These are phyloP conservation scores for Oxycera nigricornis DNA, from an alignment of 2,888 invertebrate species.

Conservation along the genomic window DNA sequence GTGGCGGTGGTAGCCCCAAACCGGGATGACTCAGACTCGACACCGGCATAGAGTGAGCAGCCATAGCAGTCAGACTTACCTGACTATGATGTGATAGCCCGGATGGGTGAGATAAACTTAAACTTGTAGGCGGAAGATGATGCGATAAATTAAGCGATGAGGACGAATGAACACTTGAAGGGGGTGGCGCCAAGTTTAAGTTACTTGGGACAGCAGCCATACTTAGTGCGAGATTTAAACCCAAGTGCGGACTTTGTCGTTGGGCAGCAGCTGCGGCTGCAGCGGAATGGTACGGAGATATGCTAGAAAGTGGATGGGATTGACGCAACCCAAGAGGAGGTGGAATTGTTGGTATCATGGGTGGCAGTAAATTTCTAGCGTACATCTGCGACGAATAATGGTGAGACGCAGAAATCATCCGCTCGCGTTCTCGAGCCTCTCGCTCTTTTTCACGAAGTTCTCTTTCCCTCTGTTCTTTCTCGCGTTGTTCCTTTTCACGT, in stretches of 20 bases:
- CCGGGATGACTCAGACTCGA: conserved; percentile 56
- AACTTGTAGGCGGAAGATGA: conserved; percentile 56
- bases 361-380: conserved; percentile 57
- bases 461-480: conserved; percentile 58
- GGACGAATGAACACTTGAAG: conserved; percentile 48
- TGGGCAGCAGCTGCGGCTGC: conserved; percentile 5
- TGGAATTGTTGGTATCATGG: conserved; percentile 59
- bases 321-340: conserved; percentile 58
- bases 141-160: conserved; percentile 54
- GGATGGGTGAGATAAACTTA: conserved; percentile 55
- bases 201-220: conserved; percentile 53
- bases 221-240: conserved; percentile 58
- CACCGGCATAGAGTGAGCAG: conserved; percentile 43
- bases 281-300: conserved; percentile 59
- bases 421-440: conserved; percentile 60
- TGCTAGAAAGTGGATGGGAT: conserved; percentile 57
- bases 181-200: conserved; percentile 53
- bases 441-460: conserved; percentile 63
- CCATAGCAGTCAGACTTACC: conserved; percentile 55
- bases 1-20: conserved; percentile 56
- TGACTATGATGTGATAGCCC: conserved; percentile 57
- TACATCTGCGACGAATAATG: conserved; percentile 60
- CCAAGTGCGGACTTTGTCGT: conserved; percentile 57
- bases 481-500: conserved; percentile 52
- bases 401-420: conserved; percentile 59